Percentiles rank a stretch among this genome's conserved stretches.
These are phyloP conservation scores for Physella acuta DNA, from an alignment of 1,140 invertebrate species.

Conservation along the genomic window DNA sequence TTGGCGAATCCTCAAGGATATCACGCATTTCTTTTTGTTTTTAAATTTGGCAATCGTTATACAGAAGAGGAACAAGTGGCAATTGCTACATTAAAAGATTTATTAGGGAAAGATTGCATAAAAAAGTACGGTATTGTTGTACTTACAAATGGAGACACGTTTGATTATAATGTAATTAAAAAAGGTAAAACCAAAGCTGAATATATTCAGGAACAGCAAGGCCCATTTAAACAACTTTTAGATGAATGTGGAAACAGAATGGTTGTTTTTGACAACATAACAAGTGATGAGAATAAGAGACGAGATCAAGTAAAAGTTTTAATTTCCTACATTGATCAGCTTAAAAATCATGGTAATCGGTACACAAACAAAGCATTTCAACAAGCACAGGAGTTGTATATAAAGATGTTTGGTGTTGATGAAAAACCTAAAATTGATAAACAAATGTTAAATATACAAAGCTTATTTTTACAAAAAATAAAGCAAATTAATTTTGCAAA, in stretches of 20 bases:
- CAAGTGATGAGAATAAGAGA: not conserved
- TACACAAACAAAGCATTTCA: no score
- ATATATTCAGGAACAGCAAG: not conserved
- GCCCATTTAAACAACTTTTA: not conserved
- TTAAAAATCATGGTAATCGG: not conserved
- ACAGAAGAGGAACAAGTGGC: not conserved
- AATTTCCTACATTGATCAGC: not conserved
- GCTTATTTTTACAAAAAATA: no score
- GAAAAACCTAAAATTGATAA: no score
- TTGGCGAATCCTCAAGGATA: not conserved
- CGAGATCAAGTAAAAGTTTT: not conserved
- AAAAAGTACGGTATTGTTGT: not conserved
- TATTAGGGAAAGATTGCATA: not conserved
- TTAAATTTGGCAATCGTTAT: not conserved
- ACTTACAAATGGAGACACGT: not conserved
- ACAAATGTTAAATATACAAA: no score
- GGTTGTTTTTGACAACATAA: not conserved
- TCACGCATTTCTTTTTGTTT: not conserved
- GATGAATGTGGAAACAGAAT: not conserved
- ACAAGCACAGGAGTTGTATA: no score
- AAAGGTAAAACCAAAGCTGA: not conserved
- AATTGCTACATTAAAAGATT: not conserved
- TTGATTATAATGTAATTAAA: not conserved
- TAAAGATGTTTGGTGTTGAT: no score
- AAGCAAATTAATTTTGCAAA: no score